Evolutionary conservation across 2,113 vertebrate genomes (phyloP).

Genomic region (Phylloscopus trochiloides): DNA sequence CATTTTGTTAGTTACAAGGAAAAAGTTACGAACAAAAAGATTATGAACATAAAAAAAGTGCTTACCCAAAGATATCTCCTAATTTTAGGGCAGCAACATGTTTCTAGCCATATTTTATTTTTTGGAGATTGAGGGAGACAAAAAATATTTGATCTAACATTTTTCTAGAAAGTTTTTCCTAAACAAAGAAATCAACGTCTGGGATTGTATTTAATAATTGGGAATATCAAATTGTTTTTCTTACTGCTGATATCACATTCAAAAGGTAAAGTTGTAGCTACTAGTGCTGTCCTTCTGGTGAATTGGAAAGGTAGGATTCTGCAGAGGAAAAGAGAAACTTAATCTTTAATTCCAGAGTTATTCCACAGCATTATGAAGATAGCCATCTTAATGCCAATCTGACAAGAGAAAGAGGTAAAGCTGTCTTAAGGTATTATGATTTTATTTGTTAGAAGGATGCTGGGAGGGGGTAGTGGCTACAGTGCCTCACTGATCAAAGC

Average conservation of each 20-base stretch:
- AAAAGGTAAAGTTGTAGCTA: not conserved
- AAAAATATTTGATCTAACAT: not conserved
- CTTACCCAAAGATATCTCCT: not conserved
- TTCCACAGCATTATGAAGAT: constrained; percentile 10
- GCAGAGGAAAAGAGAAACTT: not conserved
- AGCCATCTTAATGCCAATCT: constrained; percentile 36
- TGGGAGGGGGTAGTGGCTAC: not conserved
- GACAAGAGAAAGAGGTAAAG: constrained; percentile 23
- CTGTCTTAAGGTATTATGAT: not conserved
- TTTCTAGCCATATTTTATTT: not conserved
- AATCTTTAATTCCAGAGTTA: constrained; percentile 39
- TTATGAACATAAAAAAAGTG: not conserved
- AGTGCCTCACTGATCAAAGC: not conserved
- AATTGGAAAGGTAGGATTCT: not conserved
- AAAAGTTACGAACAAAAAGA: not conserved
- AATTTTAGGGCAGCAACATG: not conserved
- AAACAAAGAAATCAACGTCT: not conserved
- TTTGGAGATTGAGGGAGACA: not conserved
- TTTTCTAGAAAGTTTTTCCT: not conserved
- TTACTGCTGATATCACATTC: not conserved
- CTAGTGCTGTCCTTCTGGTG: not conserved
- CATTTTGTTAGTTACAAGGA: not conserved
- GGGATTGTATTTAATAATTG: not conserved
- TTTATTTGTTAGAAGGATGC: not conserved
- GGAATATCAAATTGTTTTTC: not conserved